A percentile compares a stretch with the other conserved stretches of the same genome.
Evolutionary conservation across 2,797 vertebrate genomes (phyloP).

Genomic region (Eidolon dupreanum): DNA sequence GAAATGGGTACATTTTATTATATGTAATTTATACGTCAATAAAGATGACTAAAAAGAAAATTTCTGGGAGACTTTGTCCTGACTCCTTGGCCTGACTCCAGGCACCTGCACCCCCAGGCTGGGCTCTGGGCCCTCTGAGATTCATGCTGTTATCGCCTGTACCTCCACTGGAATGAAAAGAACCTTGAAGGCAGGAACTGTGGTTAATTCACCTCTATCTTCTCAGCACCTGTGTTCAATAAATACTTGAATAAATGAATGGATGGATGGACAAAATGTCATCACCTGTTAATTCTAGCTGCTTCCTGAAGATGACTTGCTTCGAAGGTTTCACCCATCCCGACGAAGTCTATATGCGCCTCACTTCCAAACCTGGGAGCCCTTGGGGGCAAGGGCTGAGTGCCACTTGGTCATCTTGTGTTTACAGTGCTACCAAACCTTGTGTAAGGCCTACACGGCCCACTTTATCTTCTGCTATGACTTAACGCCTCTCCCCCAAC

Average conservation of each 20-base stretch:
- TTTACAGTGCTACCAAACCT: background rate
- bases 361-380: background rate
- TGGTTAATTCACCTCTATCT: background rate
- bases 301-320: background rate
- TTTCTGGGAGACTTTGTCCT: background rate
- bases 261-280: background rate
- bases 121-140: background rate
- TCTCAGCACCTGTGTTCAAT: background rate
- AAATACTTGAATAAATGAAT: background rate
- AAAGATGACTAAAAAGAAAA: background rate
- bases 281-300: background rate
- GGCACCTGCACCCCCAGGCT: background rate
- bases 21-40: background rate
- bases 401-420: background rate
- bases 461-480: background rate
- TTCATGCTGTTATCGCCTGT: background rate
- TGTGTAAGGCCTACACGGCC: background rate
- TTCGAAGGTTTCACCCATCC: background rate
- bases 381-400: background rate
- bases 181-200: background rate
- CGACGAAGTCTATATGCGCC: accelerated
- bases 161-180: background rate
- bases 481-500: background rate
- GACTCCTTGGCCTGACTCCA: background rate
- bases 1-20: background rate